Evolutionary conservation across 2,888 invertebrate species (phyloP).

Genomic region (Phengaris alcon): DNA sequence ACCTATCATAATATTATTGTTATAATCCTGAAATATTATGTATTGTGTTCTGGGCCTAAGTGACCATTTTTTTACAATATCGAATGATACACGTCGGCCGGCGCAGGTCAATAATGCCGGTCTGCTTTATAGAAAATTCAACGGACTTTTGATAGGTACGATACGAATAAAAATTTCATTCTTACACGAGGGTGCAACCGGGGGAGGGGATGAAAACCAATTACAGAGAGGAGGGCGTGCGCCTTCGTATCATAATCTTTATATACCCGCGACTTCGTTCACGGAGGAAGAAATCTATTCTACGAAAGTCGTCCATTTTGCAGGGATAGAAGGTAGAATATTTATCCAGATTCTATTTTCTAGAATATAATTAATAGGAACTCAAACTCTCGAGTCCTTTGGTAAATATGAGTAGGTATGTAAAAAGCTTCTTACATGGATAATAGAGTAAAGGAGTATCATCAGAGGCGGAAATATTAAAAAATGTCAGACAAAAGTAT

Average conservation of each 20-base stretch:
- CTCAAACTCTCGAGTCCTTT: neutral
- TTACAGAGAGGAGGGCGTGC: neutral
- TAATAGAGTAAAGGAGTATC: too few relatives aligned
- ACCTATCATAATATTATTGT: too few relatives aligned
- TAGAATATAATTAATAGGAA: neutral
- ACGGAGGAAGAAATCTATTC: constrained; percentile 1
- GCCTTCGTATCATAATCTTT: constrained; percentile 8
- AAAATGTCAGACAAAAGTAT: too few relatives aligned
- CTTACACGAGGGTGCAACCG: constrained; percentile 12
- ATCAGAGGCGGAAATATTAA: too few relatives aligned
- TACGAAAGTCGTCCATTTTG: constrained; percentile 4
- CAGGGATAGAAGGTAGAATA: neutral
- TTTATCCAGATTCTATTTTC: neutral
- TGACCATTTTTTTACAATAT: neutral
- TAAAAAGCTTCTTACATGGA: neutral
- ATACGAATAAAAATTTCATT: constrained; percentile 27
- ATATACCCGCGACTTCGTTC: neutral
- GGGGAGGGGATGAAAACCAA: constrained; percentile 6
- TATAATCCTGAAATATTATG: too few relatives aligned
- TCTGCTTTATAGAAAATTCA: constrained; percentile 24
- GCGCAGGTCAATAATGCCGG: neutral
- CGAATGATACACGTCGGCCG: neutral
- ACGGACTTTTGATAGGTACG: constrained; percentile 11
- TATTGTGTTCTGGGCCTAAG: too few relatives aligned
- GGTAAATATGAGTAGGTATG: neutral